Conservation (phyloP, 2,113 vertebrate genomes). For the Tachysurus fulvidraco region DNA sequence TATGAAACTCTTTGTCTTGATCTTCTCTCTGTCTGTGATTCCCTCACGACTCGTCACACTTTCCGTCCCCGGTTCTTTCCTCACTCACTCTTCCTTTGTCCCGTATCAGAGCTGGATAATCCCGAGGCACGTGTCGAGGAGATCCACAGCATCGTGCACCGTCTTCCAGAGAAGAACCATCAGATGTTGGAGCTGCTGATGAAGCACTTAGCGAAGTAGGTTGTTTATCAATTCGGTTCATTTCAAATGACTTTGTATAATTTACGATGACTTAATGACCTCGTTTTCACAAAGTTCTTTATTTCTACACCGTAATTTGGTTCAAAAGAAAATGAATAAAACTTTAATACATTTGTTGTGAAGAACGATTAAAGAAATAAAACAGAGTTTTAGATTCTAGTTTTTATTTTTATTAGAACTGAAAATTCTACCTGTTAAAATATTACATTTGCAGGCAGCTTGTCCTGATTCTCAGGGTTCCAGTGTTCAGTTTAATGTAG, state of each 20-base stretch:
- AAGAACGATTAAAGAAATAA: no score
- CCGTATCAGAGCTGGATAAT: slow-evolving; percentile 85
- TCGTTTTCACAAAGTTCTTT: no score
- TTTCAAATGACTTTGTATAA: not conserved
- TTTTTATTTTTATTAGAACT: no score
- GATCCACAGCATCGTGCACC: slow-evolving; percentile 89
- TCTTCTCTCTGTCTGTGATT: not conserved
- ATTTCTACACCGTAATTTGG: not conserved
- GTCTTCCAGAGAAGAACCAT: slow-evolving; percentile 93
- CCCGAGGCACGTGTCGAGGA: slow-evolving; percentile 90
- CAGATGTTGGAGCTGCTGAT: slow-evolving; percentile 96
- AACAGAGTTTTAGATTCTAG: no score
- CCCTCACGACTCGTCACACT: not conserved
- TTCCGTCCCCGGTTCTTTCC: not conserved
- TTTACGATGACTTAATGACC: not conserved
- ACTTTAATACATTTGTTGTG: not conserved
- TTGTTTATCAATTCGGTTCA: slow-evolving; percentile 16
- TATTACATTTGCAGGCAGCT: no score
- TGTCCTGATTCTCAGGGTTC: no score
- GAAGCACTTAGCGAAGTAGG: slow-evolving; percentile 94
- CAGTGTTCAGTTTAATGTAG: no score
- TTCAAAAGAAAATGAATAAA: not conserved
- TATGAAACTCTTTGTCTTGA: not conserved
- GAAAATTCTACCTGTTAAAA: no score
- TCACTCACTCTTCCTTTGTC: slow-evolving; percentile 36